Conservation (phyloP, 2,888 invertebrate species). For the Agapetus fuscipes region DNA sequence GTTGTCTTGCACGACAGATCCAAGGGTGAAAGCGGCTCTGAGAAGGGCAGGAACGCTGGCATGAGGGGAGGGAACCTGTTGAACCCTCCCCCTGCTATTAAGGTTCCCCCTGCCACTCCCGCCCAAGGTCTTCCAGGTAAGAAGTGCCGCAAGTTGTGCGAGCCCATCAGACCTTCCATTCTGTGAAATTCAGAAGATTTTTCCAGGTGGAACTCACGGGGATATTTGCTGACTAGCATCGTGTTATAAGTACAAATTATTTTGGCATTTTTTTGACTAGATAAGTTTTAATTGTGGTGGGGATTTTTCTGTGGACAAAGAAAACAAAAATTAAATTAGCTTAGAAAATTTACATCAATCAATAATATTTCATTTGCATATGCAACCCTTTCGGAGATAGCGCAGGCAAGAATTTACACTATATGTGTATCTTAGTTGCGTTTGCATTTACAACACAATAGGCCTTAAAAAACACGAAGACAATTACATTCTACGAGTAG, state of each 20-base stretch:
- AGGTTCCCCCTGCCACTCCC: slow-evolving; percentile 5
- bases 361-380: too few species aligned
- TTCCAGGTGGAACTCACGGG: neutral
- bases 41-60: slow-evolving; percentile 47
- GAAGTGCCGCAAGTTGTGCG: slow-evolving; percentile 14
- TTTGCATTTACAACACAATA: too few species aligned
- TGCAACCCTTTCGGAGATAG: too few species aligned
- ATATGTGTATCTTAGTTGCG: too few species aligned
- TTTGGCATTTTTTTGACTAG: slow-evolving; percentile 1
- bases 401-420: too few species aligned
- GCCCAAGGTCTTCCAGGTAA: slow-evolving; percentile 13
- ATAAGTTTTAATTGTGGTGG: too few species aligned
- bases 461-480: too few species aligned
- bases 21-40: slow-evolving; percentile 56
- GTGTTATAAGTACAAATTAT: too few species aligned
- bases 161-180: slow-evolving; percentile 16
- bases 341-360: too few species aligned
- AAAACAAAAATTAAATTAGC: too few species aligned
- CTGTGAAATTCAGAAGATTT: neutral
- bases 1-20: slow-evolving; percentile 67
- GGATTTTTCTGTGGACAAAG: too few species aligned
- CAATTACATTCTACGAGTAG: too few species aligned
- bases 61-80: slow-evolving; percentile 26
- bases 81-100: slow-evolving; percentile 9
- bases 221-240: neutral